Percentiles rank a stretch among this genome's conserved stretches.
phyloP scores from a whole-genome alignment of 1,140 invertebrate species.

The Uloborus diversus region DNA sequence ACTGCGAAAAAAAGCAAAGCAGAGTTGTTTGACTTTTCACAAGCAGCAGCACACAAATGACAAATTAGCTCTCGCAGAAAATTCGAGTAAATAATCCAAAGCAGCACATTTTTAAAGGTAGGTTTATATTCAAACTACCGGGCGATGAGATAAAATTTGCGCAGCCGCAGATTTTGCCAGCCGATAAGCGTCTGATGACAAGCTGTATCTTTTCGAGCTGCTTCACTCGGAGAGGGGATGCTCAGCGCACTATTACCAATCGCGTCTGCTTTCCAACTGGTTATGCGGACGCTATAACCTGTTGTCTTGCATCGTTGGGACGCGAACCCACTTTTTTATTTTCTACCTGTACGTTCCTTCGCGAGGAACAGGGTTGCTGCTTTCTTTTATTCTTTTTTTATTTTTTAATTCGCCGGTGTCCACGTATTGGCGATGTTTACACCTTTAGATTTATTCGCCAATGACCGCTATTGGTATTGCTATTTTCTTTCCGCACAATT shows the following conservation, averaged over 20 bases:
- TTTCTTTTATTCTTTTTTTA: neutral
- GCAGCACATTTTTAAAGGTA: constrained; percentile 4
- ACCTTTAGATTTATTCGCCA: too few species aligned
- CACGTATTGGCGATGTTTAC: constrained; percentile 1
- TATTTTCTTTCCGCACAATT: too few species aligned
- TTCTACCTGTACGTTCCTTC: constrained; percentile 45
- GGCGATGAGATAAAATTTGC: constrained; percentile 10
- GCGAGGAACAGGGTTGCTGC: constrained; percentile 26
- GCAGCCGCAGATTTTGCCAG: constrained; percentile 20
- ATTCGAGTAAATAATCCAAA: constrained; percentile 18
- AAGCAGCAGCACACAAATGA: too few species aligned
- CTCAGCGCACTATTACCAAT: neutral
- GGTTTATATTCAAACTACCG: constrained; percentile 38
- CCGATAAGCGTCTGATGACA: neutral
- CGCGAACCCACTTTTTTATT: constrained; percentile 26
- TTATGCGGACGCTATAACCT: constrained; percentile 32
- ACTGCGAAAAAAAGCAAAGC: too few species aligned
- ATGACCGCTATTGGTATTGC: too few species aligned
- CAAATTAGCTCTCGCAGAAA: too few species aligned
- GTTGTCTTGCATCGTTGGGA: constrained; percentile 45
- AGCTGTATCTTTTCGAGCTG: too few species aligned
- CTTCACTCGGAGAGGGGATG: neutral
- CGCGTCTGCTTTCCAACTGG: constrained; percentile 7
- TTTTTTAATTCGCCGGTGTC: too few species aligned
- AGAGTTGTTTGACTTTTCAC: too few species aligned